Conservation (phyloP, 2,797 vertebrate species). For the Hippopotamyrus pictus region DNA sequence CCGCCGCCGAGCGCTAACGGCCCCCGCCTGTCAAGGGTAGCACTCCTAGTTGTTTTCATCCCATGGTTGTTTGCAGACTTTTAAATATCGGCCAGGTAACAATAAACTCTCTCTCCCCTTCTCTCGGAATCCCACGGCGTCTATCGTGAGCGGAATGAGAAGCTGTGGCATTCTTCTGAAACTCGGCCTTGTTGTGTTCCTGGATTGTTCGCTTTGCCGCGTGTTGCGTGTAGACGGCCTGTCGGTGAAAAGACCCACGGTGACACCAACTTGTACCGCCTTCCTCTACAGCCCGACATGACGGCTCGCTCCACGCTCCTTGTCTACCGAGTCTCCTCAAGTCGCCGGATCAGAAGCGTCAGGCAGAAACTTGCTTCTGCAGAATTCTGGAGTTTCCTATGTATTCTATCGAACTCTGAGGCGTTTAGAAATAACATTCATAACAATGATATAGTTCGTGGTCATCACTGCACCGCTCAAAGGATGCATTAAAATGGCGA, state of each 20-base stretch:
- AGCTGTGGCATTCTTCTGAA: not conserved
- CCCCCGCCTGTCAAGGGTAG: not conserved
- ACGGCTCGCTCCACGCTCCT: not conserved
- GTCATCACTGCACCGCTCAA: not conserved
- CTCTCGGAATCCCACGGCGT: not conserved
- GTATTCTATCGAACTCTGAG: not conserved
- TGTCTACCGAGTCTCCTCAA: not conserved
- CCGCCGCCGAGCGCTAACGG: not conserved
- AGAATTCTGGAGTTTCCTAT: not conserved
- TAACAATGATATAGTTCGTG: not conserved
- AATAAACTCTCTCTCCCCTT: not conserved
- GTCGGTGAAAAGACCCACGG: not conserved
- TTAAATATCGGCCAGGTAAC: slow-evolving; percentile 8
- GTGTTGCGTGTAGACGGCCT: not conserved
- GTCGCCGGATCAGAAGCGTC: not conserved
- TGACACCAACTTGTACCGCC: not conserved
- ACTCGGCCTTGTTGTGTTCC: not conserved
- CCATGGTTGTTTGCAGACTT: not conserved
- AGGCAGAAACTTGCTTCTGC: not conserved
- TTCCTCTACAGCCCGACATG: not conserved
- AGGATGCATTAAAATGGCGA: not conserved
- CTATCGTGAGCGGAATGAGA: not conserved
- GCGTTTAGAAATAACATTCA: not conserved
- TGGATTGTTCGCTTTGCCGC: not conserved
- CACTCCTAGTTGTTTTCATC: slow-evolving; percentile 6